Percentiles rank a stretch among this genome's conserved stretches.
phyloP scores from a whole-genome alignment of 2,888 invertebrate genomes.

The Erebia aethiops region DNA sequence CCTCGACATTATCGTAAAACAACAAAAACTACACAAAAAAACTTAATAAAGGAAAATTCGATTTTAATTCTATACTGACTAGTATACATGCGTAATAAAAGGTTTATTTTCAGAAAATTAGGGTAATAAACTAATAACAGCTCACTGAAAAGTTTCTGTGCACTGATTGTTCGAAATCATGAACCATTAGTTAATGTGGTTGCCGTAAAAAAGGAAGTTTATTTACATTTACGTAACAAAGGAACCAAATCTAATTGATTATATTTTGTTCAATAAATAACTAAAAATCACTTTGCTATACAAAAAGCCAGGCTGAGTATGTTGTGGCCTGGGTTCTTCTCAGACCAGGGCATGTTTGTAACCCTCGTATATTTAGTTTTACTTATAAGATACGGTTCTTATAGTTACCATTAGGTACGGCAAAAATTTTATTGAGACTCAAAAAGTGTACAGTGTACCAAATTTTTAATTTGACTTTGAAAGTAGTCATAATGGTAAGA shows the following conservation, averaged over 20 bases:
- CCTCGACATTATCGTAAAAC: neutral
- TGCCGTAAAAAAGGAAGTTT: neutral
- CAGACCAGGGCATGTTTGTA: too few relatives aligned
- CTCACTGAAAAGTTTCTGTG: constrained; percentile 7
- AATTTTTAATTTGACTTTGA: too few relatives aligned
- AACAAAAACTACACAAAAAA: constrained; percentile 13
- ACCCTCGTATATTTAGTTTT: too few relatives aligned
- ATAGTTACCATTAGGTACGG: too few relatives aligned
- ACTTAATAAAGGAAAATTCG: constrained; percentile 12
- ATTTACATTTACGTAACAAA: constrained; percentile 2
- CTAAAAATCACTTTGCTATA: too few relatives aligned
- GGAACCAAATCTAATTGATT: neutral
- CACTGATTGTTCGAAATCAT: constrained; percentile 7
- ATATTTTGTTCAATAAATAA: neutral
- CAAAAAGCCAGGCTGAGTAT: too few relatives aligned
- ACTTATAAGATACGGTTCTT: too few relatives aligned
- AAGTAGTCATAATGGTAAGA: too few relatives aligned
- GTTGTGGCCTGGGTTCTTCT: too few relatives aligned
- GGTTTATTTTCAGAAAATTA: constrained; percentile 9
- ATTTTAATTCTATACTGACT: constrained; percentile 10
- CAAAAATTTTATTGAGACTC: too few relatives aligned
- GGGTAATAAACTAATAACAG: constrained; percentile 10
- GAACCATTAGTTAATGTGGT: neutral
- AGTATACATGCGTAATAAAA: constrained; percentile 1
- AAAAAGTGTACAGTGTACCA: too few relatives aligned